Conservation (phyloP, 2,888 invertebrate genomes). For the Dendrolimus houi region DNA sequence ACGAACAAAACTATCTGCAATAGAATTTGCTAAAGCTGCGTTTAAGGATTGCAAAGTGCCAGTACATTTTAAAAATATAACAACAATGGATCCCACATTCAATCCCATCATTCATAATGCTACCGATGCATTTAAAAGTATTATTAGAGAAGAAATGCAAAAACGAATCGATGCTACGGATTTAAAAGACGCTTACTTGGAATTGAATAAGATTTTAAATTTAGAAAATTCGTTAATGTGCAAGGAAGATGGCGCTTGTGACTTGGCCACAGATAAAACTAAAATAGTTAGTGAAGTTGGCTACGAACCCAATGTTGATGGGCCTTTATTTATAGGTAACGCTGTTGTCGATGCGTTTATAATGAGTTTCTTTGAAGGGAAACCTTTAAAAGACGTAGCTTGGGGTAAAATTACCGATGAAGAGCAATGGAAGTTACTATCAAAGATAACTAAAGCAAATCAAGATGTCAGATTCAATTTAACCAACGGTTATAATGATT, state of each 20-base stretch:
- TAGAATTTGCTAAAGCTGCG: slow-evolving; percentile 38
- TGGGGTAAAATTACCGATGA: slow-evolving; percentile 42
- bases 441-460: slow-evolving; percentile 32
- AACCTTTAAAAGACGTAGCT: slow-evolving; percentile 34
- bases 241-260: slow-evolving; percentile 30
- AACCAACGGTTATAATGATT: slow-evolving; percentile 28
- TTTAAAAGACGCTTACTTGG: slow-evolving; percentile 26
- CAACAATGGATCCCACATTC: slow-evolving; percentile 36
- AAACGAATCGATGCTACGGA: slow-evolving; percentile 26
- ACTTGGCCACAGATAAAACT: slow-evolving; percentile 27
- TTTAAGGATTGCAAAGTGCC: slow-evolving; percentile 40
- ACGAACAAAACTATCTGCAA: slow-evolving; percentile 44
- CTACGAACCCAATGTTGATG: slow-evolving; percentile 37
- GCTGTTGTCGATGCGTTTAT: slow-evolving; percentile 42
- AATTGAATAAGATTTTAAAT: slow-evolving; percentile 39
- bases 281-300: slow-evolving; percentile 28
- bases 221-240: slow-evolving; percentile 39
- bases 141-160: slow-evolving; percentile 33
- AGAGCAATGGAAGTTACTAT: slow-evolving; percentile 35
- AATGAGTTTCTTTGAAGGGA: slow-evolving; percentile 55
- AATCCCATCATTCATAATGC: slow-evolving; percentile 35
- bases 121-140: slow-evolving; percentile 22
- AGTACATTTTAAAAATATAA: slow-evolving; percentile 26
- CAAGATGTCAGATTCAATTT: slow-evolving; percentile 45
- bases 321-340: slow-evolving; percentile 38